phyloP scores from a whole-genome alignment of 1,140 invertebrate genomes.

The Plodia interpunctella region DNA sequence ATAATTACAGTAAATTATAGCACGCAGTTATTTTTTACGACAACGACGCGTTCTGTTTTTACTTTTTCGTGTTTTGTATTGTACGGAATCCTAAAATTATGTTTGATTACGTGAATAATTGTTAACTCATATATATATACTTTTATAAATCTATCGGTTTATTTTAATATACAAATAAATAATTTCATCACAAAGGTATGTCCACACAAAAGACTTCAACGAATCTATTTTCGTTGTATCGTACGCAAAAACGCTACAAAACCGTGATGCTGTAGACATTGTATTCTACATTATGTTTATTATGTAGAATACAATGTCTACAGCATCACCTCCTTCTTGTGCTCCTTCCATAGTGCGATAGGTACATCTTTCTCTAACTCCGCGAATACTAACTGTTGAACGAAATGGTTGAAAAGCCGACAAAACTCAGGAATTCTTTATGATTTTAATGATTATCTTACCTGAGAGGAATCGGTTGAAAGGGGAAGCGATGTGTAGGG shows the following conservation, averaged over 20 bases:
- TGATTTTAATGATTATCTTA: constrained; percentile 15
- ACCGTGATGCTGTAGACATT: too few species aligned
- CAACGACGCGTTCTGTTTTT: too few species aligned
- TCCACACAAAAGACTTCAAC: constrained; percentile 48
- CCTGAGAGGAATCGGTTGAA: constrained; percentile 75
- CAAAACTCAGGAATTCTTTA: too few species aligned
- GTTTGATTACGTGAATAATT: neutral
- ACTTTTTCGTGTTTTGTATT: too few species aligned
- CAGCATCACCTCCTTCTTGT: too few species aligned
- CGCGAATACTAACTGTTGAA: constrained; percentile 40
- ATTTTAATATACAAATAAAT: constrained; percentile 2
- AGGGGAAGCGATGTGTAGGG: constrained; percentile 66
- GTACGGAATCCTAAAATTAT: too few species aligned
- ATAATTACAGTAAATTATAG: neutral
- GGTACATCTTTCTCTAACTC: constrained; percentile 50
- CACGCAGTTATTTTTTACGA: too few species aligned
- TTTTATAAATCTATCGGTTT: neutral
- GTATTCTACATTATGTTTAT: too few species aligned
- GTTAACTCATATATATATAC: too few species aligned
- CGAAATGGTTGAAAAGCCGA: too few species aligned
- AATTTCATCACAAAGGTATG: neutral
- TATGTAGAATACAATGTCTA: too few species aligned
- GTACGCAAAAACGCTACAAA: constrained; percentile 18
- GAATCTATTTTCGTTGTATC: constrained; percentile 21
- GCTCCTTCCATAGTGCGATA: too few species aligned